A percentile compares a stretch with the other conserved stretches of the same genome.
phyloP scores from a whole-genome alignment of 2,888 invertebrate genomes.

The Chrysolina haemoptera region DNA sequence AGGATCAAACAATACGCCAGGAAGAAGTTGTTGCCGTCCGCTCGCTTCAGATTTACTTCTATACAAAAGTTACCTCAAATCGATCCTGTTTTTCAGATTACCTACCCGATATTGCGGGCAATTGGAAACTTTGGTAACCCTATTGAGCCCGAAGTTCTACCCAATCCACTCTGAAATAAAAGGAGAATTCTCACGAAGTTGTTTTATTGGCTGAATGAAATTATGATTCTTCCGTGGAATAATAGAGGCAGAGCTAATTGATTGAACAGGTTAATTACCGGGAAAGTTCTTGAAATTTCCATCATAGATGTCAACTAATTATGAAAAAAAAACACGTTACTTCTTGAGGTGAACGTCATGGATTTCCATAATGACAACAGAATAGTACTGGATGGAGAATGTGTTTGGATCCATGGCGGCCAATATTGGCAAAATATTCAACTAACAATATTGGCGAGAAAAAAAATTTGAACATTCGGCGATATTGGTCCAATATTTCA shows the following conservation, averaged over 20 bases:
- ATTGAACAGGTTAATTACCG: too few species aligned
- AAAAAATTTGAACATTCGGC: too few species aligned
- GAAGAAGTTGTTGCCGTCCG: background rate
- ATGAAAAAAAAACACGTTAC: too few species aligned
- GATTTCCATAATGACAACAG: too few species aligned
- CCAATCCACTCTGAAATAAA: slow-evolving; percentile 18
- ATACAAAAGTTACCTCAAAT: slow-evolving; percentile 21
- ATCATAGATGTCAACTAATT: too few species aligned
- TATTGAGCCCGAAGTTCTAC: slow-evolving; percentile 11
- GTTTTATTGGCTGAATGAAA: background rate
- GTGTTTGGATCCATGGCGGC: too few species aligned
- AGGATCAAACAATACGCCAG: slow-evolving; percentile 8
- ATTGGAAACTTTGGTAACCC: slow-evolving; percentile 20
- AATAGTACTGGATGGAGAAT: too few species aligned
- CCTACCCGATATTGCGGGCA: slow-evolving; percentile 19
- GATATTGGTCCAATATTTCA: too few species aligned
- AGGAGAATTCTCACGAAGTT: slow-evolving; percentile 4
- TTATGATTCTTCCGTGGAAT: slow-evolving; percentile 1
- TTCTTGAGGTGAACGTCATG: too few species aligned
- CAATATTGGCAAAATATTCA: too few species aligned
- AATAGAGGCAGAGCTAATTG: background rate
- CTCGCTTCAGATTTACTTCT: background rate
- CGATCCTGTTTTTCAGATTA: slow-evolving; percentile 17
- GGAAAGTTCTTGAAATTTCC: too few species aligned
- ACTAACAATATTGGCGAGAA: too few species aligned